These are phyloP conservation scores for Antheraea pernyi DNA, from an alignment of 1,140 invertebrate species.

Conservation along the genomic window DNA sequence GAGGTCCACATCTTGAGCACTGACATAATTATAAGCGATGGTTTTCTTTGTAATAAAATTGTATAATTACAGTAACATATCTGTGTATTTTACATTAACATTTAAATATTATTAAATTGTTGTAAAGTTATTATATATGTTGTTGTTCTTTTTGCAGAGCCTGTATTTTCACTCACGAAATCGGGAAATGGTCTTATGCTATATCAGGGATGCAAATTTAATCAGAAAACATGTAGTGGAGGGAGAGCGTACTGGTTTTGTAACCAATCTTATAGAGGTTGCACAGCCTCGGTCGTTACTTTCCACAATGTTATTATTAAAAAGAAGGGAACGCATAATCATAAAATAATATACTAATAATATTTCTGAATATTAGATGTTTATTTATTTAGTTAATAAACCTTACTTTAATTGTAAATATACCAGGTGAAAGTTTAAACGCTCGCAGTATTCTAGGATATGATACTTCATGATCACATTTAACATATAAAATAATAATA, in stretches of 20 bases:
- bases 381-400: too few species aligned
- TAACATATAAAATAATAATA: too few species aligned
- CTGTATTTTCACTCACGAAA: slow-evolving; percentile 12
- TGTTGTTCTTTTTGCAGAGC: background rate
- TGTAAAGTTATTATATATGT: background rate
- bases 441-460: too few species aligned
- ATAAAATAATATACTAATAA: background rate
- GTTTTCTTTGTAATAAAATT: too few species aligned
- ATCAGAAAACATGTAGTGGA: slow-evolving; percentile 33
- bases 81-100: too few species aligned
- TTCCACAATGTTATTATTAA: slow-evolving; percentile 20
- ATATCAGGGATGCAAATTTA: slow-evolving; percentile 38
- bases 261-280: slow-evolving; percentile 37
- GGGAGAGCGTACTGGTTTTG: slow-evolving; percentile 48
- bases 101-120: too few species aligned
- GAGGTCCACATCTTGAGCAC: too few species aligned
- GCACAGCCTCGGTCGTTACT: slow-evolving; percentile 33
- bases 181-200: slow-evolving; percentile 9
- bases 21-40: too few species aligned
- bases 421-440: too few species aligned
- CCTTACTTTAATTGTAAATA: too few species aligned
- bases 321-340: slow-evolving; percentile 12
- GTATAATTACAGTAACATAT: too few species aligned
- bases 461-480: too few species aligned
- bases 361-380: background rate